A percentile compares a stretch with the other conserved stretches of the same genome.
These are phyloP conservation scores for Eospalax fontanierii DNA, from an alignment of 2,797 vertebrate species.

Conservation along the genomic window DNA sequence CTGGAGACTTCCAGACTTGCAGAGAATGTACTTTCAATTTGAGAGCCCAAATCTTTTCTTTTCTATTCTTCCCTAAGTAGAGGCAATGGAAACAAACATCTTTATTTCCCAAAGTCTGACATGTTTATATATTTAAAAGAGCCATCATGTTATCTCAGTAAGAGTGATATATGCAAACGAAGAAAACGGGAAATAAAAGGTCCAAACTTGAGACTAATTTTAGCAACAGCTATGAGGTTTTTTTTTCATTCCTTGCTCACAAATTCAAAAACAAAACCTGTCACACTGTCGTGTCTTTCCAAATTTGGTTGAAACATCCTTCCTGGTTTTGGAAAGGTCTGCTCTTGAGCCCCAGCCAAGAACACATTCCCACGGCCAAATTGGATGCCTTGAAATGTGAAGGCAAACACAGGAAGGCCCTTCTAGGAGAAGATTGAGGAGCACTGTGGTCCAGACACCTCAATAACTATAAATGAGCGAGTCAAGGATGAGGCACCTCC, in stretches of 20 bases:
- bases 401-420: conserved; percentile 43
- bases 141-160: not conserved
- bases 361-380: conserved; percentile 63
- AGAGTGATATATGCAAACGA: not conserved
- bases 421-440: not conserved
- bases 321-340: conserved; percentile 56
- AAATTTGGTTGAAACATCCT: conserved; percentile 72
- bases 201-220: conserved; percentile 64
- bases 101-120: conserved; percentile 75
- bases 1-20: not conserved
- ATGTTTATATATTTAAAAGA: conserved; percentile 1
- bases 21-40: not conserved
- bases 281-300: conserved; percentile 13
- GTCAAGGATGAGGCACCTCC: accelerated
- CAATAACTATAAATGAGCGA: not conserved
- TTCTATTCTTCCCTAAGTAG: conserved; percentile 33
- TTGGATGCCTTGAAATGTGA: conserved; percentile 1
- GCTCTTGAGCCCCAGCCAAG: not conserved
- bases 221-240: conserved; percentile 34
- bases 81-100: conserved; percentile 84
- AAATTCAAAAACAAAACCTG: conserved; percentile 72
- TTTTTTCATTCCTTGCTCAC: conserved; percentile 42
- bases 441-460: not conserved
- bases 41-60: not conserved
- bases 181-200: not conserved